A percentile compares a stretch with the other conserved stretches of the same genome.
These are phyloP conservation scores for Micrasema minimum DNA, from an alignment of 1,140 invertebrate genomes.

Conservation along the genomic window DNA sequence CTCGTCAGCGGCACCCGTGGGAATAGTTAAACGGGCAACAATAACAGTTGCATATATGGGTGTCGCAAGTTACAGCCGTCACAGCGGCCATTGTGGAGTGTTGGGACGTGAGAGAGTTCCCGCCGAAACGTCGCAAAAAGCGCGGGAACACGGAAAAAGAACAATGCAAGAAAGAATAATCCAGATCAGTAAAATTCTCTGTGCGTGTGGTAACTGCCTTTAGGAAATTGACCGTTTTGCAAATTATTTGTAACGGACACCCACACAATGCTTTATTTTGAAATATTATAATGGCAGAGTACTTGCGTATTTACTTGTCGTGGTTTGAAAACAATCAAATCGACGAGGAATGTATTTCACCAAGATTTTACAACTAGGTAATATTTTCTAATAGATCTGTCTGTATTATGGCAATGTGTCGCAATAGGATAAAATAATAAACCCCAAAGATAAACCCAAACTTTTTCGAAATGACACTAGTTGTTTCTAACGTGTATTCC, in stretches of 20 bases:
- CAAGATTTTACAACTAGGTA: background rate
- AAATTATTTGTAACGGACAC: slow-evolving; percentile 38
- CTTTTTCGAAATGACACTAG: too few relatives aligned
- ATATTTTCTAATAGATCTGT: background rate
- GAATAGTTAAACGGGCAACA: slow-evolving; percentile 16
- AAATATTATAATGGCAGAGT: slow-evolving; percentile 3
- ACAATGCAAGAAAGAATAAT: slow-evolving; percentile 57
- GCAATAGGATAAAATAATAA: too few relatives aligned
- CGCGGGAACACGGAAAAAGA: slow-evolving; percentile 62
- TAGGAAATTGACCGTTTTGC: slow-evolving; percentile 30
- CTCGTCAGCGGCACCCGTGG: slow-evolving; percentile 15
- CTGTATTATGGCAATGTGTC: too few relatives aligned
- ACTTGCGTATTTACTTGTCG: background rate
- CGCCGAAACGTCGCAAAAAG: slow-evolving; percentile 64
- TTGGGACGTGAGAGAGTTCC: slow-evolving; percentile 65
- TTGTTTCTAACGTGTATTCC: too few relatives aligned
- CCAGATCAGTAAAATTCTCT: slow-evolving; percentile 33
- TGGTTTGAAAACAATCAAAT: background rate
- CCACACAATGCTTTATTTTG: slow-evolving; percentile 37
- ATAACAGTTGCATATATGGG: slow-evolving; percentile 35
- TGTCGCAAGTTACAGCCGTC: slow-evolving; percentile 28
- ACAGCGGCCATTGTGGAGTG: slow-evolving; percentile 56
- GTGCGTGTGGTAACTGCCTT: slow-evolving; percentile 30
- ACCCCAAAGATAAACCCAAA: too few relatives aligned
- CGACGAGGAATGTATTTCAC: background rate